Evolutionary conservation across 2,113 vertebrate species (phyloP).

Genomic region (Platycercus adscitus): DNA sequence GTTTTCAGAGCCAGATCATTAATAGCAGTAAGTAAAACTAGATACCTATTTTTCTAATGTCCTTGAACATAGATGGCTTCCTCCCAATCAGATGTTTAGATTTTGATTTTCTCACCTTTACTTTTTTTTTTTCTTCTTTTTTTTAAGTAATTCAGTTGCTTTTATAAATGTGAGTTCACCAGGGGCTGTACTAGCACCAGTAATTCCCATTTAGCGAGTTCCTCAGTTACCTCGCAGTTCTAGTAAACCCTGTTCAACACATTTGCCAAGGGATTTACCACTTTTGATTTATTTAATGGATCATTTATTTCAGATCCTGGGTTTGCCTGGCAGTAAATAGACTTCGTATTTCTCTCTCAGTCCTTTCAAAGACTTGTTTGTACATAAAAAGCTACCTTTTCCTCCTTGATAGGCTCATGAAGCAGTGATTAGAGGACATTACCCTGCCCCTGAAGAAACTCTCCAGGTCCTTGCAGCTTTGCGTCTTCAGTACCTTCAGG

Average conservation of each 20-base stretch:
- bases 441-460: constrained; percentile 93
- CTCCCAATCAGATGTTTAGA: not conserved
- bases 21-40: not conserved
- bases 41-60: not conserved
- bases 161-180: not conserved
- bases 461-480: constrained; percentile 93
- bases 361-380: not conserved
- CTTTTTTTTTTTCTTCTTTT: not conserved
- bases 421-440: constrained; percentile 91
- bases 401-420: constrained; percentile 86
- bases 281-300: not conserved
- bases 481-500: constrained; percentile 90
- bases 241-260: not conserved
- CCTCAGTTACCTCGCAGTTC: not conserved
- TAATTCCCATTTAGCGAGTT: not conserved
- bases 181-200: not conserved
- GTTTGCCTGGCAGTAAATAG: not conserved
- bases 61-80: not conserved
- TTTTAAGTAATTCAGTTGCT: not conserved
- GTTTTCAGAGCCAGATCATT: not conserved
- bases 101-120: not conserved
- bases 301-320: not conserved
- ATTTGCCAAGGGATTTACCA: not conserved
- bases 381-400: not conserved
- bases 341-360: not conserved